Percentiles rank a stretch among this genome's conserved stretches.
Evolutionary conservation across 2,888 invertebrate genomes (phyloP).

Genomic region (Mesorhabditis sp.): DNA sequence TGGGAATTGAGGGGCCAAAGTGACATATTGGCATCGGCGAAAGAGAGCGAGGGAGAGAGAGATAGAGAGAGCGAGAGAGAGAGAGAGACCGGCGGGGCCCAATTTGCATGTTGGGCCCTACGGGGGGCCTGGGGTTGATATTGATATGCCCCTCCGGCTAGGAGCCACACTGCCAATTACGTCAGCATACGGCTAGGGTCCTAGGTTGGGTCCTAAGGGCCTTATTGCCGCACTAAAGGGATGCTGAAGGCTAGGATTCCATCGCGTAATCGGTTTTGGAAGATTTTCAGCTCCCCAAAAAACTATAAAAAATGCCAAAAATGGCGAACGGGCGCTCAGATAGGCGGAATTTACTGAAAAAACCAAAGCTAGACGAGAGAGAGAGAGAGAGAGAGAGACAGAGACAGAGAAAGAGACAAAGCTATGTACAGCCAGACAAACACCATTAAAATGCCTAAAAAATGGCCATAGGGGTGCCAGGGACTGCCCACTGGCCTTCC

Average conservation of each 20-base stretch:
- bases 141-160: constrained; percentile 11
- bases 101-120: constrained; percentile 18
- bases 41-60: constrained; percentile 8
- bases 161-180: constrained; percentile 13
- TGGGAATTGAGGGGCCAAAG: no score
- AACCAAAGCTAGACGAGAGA: background rate
- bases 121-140: constrained; percentile 17
- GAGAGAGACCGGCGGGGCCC: constrained; percentile 18
- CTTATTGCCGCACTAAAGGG: no score
- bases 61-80: constrained; percentile 15
- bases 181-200: constrained; percentile 19
- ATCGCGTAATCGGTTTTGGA: no score
- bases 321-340: constrained; percentile 13
- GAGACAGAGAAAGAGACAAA: constrained; percentile 8
- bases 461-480: no score
- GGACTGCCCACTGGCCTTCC: no score
- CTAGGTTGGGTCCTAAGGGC: constrained; percentile 12
- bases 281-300: background rate
- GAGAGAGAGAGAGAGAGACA: constrained; percentile 8
- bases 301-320: constrained; percentile 2
- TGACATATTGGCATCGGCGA: no score
- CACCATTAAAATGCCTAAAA: no score
- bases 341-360: constrained; percentile 17
- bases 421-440: background rate
- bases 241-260: no score